Evolutionary conservation across 1,140 invertebrate genomes (phyloP).

Genomic region (Drosophila ironensis): DNA sequence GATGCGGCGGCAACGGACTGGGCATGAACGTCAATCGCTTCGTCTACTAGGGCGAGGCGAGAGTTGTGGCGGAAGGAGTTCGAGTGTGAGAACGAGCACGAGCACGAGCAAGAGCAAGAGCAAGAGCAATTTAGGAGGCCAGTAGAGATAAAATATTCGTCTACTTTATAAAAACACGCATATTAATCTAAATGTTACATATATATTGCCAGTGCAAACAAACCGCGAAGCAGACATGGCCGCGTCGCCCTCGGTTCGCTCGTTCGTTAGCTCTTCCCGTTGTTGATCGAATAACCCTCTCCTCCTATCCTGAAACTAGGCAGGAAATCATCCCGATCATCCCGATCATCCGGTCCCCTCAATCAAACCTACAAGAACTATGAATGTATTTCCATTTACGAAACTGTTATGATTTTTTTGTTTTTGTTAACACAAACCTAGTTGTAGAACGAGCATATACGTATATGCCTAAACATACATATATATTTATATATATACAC

Average conservation of each 20-base stretch:
- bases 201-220: conserved; percentile 22
- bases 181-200: conserved; percentile 47
- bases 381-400: conserved; percentile 62
- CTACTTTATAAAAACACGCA: conserved; percentile 42
- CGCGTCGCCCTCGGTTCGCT: conserved; percentile 8
- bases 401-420: conserved; percentile 71
- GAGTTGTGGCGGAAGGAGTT: neutral
- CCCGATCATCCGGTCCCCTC: neutral
- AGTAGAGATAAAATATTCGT: conserved; percentile 33
- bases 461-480: conserved; percentile 15
- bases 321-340: too few species aligned
- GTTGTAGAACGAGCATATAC: conserved; percentile 53
- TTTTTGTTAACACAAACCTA: conserved; percentile 75
- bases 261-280: conserved; percentile 12
- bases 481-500: conserved; percentile 35
- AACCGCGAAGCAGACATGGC: conserved; percentile 25
- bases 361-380: conserved; percentile 34
- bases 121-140: conserved; percentile 5
- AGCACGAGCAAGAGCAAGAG: conserved; percentile 13
- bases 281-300: conserved; percentile 17
- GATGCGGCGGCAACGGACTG: conserved; percentile 71
- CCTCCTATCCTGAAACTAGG: neutral
- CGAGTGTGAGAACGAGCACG: too few species aligned
- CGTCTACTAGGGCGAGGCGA: conserved; percentile 47
- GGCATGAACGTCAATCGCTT: conserved; percentile 77